These are phyloP conservation scores for Alethe diademata DNA, from an alignment of 2,113 vertebrate genomes.

Conservation along the genomic window DNA sequence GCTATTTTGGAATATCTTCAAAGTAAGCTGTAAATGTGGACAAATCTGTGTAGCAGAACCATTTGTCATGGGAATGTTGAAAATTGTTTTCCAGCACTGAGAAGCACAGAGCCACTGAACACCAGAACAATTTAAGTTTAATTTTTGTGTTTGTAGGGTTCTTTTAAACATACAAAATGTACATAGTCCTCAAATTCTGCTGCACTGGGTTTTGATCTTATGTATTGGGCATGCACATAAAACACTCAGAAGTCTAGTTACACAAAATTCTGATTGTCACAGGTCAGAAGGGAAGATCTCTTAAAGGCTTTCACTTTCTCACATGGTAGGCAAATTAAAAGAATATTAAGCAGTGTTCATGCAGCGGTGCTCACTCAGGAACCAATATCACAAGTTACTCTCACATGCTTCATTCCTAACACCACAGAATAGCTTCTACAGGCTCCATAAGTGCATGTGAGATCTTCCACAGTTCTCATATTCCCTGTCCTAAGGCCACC, in stretches of 20 bases:
- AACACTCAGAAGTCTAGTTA: neutral
- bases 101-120: neutral
- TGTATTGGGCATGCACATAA: neutral
- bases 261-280: neutral
- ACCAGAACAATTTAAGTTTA: neutral
- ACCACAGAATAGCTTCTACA: neutral
- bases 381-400: neutral
- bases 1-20: neutral
- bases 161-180: neutral
- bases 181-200: neutral
- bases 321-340: neutral
- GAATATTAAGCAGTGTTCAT: neutral
- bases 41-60: neutral
- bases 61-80: neutral
- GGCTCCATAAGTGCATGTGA: fast-evolving
- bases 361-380: neutral
- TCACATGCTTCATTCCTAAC: neutral
- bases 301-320: neutral
- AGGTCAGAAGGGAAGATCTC: neutral
- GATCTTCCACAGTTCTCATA: neutral
- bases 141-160: neutral
- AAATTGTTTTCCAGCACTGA: neutral
- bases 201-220: neutral
- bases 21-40: neutral
- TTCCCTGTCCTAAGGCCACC: neutral